phyloP scores from a whole-genome alignment of 2,888 invertebrate species.

The Lamellibrachia satsuma region DNA sequence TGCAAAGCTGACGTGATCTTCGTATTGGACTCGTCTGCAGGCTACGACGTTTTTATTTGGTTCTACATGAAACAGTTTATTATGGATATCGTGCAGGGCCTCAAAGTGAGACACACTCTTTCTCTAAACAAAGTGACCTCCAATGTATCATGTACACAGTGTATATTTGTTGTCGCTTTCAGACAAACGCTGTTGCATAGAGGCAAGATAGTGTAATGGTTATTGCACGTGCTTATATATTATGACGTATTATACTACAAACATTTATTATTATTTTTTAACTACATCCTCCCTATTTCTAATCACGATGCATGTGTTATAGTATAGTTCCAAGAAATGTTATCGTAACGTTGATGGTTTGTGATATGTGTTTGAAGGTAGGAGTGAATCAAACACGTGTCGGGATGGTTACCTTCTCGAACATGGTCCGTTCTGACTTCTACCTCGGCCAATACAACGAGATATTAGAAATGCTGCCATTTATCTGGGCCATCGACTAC shows the following conservation, averaged over 20 bases:
- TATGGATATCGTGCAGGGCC: neutral
- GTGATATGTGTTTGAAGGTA: neutral
- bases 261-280: too few relatives aligned
- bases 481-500: neutral
- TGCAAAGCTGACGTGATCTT: conserved; percentile 3
- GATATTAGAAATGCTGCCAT: neutral
- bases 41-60: neutral
- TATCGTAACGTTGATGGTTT: neutral
- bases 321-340: neutral
- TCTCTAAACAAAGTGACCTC: too few relatives aligned
- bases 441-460: neutral
- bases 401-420: neutral
- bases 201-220: too few relatives aligned
- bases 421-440: neutral
- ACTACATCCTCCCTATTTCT: too few relatives aligned
- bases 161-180: too few relatives aligned
- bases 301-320: too few relatives aligned
- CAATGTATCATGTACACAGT: too few relatives aligned
- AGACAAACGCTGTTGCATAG: too few relatives aligned
- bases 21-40: neutral
- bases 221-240: too few relatives aligned
- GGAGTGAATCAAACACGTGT: neutral
- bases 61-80: neutral
- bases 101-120: neutral
- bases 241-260: too few relatives aligned